phyloP scores from a whole-genome alignment of 1,140 invertebrate species.

The Psilanteris sp. region DNA sequence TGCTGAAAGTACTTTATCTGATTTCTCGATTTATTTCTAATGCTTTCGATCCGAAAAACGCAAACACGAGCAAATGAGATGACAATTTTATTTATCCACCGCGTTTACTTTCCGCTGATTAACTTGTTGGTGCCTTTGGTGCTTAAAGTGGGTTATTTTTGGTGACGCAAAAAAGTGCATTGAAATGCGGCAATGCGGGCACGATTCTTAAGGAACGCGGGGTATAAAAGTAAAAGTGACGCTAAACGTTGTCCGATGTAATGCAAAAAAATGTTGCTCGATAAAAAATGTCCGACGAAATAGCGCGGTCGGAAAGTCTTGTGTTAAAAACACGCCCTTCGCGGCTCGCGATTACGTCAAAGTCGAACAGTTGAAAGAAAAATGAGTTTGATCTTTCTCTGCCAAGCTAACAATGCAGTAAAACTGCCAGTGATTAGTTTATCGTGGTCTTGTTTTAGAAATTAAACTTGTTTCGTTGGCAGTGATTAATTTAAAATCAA shows the following conservation, averaged over 20 bases:
- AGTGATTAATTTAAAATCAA: background rate
- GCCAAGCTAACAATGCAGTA: conserved; percentile 15
- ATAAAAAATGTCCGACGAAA: conserved; percentile 1
- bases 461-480: background rate
- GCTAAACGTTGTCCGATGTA: background rate
- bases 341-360: conserved; percentile 10
- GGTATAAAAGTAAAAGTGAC: background rate
- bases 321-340: conserved; percentile 6
- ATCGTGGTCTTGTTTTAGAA: conserved; percentile 11
- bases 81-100: no score
- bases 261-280: background rate
- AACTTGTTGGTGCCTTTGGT: no score
- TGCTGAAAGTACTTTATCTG: conserved; percentile 19
- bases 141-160: no score
- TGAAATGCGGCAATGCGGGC: background rate
- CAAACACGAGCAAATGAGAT: background rate
- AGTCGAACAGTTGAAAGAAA: conserved; percentile 9
- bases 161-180: background rate
- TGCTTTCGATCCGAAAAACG: background rate
- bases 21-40: conserved; percentile 8
- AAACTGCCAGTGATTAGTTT: conserved; percentile 11
- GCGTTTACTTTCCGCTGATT: no score
- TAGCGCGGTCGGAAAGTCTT: conserved; percentile 6
- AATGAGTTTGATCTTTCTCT: conserved; percentile 17
- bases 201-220: no score